These are phyloP conservation scores for Drosophila cyrtoloma DNA, from an alignment of 2,888 invertebrate genomes.

Conservation along the genomic window DNA sequence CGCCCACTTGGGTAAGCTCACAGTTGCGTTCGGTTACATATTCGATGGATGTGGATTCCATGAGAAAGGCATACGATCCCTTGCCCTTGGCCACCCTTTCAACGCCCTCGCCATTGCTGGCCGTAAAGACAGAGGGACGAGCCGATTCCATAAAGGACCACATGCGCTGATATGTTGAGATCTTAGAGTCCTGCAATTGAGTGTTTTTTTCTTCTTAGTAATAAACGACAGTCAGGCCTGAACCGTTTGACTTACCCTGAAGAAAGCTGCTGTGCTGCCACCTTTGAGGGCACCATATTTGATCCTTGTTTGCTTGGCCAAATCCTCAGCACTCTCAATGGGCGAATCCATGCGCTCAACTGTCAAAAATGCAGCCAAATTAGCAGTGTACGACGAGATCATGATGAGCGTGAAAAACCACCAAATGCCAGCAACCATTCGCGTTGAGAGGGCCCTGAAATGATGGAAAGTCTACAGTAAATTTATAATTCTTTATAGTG, in stretches of 20 bases:
- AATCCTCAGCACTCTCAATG: conserved; percentile 97
- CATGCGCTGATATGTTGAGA: conserved; percentile 97
- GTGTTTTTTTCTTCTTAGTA: not conserved
- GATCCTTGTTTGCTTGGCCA: conserved; percentile 98
- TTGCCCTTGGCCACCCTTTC: conserved; percentile 94
- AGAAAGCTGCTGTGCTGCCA: conserved; percentile 97
- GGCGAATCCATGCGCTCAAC: conserved; percentile 97
- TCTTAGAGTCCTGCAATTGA: conserved; percentile 92
- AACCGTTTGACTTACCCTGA: conserved; percentile 88
- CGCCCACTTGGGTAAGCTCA: conserved; percentile 95
- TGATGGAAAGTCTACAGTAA: not conserved
- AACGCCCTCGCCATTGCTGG: conserved; percentile 95
- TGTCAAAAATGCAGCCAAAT: conserved; percentile 96
- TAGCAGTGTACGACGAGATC: conserved; percentile 98
- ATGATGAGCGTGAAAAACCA: conserved; percentile 98
- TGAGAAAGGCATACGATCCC: conserved; percentile 96
- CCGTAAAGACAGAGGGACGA: conserved; percentile 94
- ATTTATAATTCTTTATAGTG: not conserved
- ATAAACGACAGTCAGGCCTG: not conserved
- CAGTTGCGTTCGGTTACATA: conserved; percentile 96
- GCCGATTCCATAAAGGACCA: conserved; percentile 97
- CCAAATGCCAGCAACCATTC: conserved; percentile 91
- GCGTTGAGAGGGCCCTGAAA: conserved; percentile 84
- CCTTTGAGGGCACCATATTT: conserved; percentile 97
- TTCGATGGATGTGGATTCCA: conserved; percentile 99